Conservation (phyloP, 2,113 vertebrate species). For the Parus major region DNA sequence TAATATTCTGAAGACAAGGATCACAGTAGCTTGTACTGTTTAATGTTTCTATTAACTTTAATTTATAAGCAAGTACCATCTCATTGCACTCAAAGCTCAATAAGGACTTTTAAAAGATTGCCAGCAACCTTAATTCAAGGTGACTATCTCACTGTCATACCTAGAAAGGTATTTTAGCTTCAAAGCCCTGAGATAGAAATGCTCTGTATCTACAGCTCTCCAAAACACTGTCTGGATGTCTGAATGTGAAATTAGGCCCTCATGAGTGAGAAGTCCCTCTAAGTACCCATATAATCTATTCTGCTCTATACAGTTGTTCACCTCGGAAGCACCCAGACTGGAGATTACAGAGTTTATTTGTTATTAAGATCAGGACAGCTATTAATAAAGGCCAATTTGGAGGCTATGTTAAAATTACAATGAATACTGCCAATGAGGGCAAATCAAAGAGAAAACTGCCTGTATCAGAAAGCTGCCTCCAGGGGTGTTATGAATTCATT, state of each 20-base stretch:
- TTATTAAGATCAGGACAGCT: constrained; percentile 1
- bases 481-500: constrained; percentile 61
- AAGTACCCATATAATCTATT: background rate
- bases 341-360: background rate
- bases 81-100: constrained; percentile 25
- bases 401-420: constrained; percentile 8
- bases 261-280: background rate
- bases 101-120: constrained; percentile 4
- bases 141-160: background rate
- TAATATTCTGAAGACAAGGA: constrained; percentile 29
- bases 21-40: background rate
- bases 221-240: background rate
- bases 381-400: constrained; percentile 43
- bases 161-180: background rate
- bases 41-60: constrained; percentile 53
- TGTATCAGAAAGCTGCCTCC: constrained; percentile 48
- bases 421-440: constrained; percentile 17
- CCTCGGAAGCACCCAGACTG: background rate
- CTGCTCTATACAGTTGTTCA: background rate
- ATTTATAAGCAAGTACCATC: constrained; percentile 62
- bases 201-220: background rate
- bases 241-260: background rate
- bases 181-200: background rate
- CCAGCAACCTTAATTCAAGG: constrained; percentile 38
- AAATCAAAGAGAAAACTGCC: constrained; percentile 49